A percentile compares a stretch with the other conserved stretches of the same genome.
Evolutionary conservation across 1,140 invertebrate species (phyloP).

Genomic region (Aphidius gifuensis): DNA sequence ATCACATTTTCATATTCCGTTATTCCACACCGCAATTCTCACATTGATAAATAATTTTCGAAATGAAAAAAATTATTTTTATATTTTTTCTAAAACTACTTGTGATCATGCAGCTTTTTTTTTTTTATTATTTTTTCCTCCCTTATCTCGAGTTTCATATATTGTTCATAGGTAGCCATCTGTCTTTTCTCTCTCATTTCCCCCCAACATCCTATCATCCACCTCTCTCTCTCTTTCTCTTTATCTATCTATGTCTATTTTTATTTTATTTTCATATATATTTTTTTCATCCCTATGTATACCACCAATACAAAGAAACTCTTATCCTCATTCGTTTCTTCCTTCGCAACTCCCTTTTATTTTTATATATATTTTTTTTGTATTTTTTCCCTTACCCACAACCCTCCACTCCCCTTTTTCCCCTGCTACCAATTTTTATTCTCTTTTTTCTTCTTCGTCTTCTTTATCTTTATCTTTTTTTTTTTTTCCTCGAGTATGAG

Average conservation of each 20-base stretch:
- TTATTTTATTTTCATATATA: neutral
- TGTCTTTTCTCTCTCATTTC: conserved; percentile 41
- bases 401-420: no score
- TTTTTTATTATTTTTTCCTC: conserved; percentile 22
- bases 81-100: neutral
- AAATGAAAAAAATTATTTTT: neutral
- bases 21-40: no score
- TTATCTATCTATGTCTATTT: conserved; percentile 11
- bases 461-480: no score
- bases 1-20: no score
- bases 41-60: no score
- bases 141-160: conserved; percentile 56
- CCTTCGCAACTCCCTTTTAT: neutral
- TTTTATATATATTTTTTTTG: no score
- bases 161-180: conserved; percentile 51
- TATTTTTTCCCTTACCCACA: no score
- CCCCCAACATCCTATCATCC: conserved; percentile 22
- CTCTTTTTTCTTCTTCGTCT: no score
- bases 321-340: conserved; percentile 9
- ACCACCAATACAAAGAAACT: neutral
- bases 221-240: conserved; percentile 20
- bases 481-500: no score
- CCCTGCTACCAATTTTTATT: no score
- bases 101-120: conserved; percentile 1
- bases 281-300: neutral